phyloP scores from a whole-genome alignment of 2,113 vertebrate genomes.

The Stercorarius parasiticus region DNA sequence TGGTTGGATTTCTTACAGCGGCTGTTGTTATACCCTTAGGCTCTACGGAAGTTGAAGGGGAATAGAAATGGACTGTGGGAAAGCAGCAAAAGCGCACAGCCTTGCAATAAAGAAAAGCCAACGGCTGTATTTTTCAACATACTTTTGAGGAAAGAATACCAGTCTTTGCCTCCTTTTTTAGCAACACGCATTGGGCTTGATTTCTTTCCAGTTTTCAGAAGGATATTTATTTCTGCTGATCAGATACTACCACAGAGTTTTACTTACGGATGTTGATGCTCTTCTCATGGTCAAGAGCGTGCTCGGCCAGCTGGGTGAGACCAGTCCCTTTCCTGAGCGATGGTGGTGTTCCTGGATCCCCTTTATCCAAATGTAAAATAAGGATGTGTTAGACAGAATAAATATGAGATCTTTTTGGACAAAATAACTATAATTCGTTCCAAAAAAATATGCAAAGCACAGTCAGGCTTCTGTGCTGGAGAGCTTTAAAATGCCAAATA shows the following conservation, averaged over 20 bases:
- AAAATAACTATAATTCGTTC: background rate
- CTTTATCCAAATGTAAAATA: background rate
- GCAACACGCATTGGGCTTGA: accelerated
- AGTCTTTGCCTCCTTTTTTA: background rate
- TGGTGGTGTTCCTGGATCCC: background rate
- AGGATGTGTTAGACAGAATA: background rate
- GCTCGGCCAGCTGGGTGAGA: background rate
- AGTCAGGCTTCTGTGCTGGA: background rate
- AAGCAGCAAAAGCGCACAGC: background rate
- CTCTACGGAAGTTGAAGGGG: background rate
- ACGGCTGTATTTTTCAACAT: background rate
- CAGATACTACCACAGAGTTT: background rate
- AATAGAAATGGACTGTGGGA: background rate
- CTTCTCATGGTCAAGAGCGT: accelerated
- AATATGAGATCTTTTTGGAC: background rate
- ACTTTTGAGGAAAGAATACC: background rate
- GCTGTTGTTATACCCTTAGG: background rate
- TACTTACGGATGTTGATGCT: background rate
- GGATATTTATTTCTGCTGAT: background rate
- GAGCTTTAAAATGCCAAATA: background rate
- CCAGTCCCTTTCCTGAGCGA: accelerated
- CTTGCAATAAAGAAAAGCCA: background rate
- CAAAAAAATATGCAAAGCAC: background rate
- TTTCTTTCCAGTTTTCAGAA: background rate
- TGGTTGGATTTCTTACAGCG: background rate